These are phyloP conservation scores for Bombyx huttoni DNA, from an alignment of 2,888 invertebrate genomes.

Conservation along the genomic window DNA sequence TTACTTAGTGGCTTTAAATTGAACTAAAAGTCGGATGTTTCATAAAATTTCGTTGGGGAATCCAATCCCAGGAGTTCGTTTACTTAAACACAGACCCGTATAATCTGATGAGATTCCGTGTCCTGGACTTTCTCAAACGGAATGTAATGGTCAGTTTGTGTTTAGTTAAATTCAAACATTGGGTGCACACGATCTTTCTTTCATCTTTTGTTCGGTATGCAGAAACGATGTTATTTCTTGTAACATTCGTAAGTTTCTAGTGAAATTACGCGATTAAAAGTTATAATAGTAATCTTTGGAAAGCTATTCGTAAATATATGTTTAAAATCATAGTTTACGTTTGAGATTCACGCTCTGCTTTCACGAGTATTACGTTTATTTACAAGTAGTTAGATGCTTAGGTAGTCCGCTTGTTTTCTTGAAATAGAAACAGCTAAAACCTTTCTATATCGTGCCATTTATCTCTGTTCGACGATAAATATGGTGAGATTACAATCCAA, in stretches of 20 bases:
- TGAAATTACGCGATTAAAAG: not conserved
- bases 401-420: too few species aligned
- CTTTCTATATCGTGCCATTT: not conserved
- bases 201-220: not conserved
- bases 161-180: not conserved
- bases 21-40: too few species aligned
- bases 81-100: not conserved
- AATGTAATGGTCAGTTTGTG: not conserved
- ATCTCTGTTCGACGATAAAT: slow-evolving; percentile 2
- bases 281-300: not conserved
- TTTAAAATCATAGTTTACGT: not conserved
- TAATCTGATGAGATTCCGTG: not conserved
- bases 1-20: too few species aligned
- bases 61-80: not conserved
- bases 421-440: not conserved
- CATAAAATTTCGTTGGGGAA: too few species aligned
- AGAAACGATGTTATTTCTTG: not conserved
- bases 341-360: not conserved
- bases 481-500: slow-evolving; percentile 1
- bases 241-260: not conserved
- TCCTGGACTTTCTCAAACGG: not conserved
- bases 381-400: too few species aligned
- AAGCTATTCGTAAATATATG: too few species aligned
- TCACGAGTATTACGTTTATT: not conserved
- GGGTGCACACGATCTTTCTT: not conserved